A percentile compares a stretch with the other conserved stretches of the same genome.
Conservation (phyloP, 2,888 invertebrate species). For the Microchrysa polita region DNA sequence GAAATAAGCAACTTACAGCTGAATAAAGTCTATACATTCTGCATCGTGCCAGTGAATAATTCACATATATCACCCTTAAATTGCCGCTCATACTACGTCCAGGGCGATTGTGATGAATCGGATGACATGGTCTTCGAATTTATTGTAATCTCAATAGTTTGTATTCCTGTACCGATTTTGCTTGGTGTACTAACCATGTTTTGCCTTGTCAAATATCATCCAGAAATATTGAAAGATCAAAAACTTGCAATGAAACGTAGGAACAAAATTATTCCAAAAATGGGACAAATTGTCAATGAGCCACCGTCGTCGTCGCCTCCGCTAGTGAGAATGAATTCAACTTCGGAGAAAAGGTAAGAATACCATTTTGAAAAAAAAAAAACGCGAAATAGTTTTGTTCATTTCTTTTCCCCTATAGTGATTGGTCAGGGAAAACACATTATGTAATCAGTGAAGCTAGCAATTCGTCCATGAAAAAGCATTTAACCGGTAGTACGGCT, state of each 20-base stretch:
- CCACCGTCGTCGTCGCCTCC: too few relatives aligned
- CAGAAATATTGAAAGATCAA: background rate
- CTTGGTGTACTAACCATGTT: background rate
- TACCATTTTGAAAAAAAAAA: too few relatives aligned
- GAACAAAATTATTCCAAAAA: too few relatives aligned
- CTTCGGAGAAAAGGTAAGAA: too few relatives aligned
- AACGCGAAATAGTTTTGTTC: too few relatives aligned
- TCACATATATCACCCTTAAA: background rate
- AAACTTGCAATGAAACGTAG: too few relatives aligned
- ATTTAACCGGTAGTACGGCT: background rate
- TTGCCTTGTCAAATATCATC: background rate
- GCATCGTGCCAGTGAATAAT: background rate
- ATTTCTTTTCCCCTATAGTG: too few relatives aligned
- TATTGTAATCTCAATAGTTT: background rate
- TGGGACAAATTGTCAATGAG: too few relatives aligned
- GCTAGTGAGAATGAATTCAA: too few relatives aligned
- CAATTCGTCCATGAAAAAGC: background rate
- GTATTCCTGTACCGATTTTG: background rate
- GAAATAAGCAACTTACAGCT: background rate
- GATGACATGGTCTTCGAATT: background rate
- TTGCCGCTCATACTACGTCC: background rate
- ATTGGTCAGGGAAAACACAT: too few relatives aligned
- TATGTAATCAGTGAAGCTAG: too few relatives aligned
- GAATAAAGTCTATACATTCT: background rate
- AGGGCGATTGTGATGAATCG: background rate